Evolutionary conservation across 92 coral and sea anemone genomes (phyloP).

Genomic region (Zoanthus sansibaricus): DNA sequence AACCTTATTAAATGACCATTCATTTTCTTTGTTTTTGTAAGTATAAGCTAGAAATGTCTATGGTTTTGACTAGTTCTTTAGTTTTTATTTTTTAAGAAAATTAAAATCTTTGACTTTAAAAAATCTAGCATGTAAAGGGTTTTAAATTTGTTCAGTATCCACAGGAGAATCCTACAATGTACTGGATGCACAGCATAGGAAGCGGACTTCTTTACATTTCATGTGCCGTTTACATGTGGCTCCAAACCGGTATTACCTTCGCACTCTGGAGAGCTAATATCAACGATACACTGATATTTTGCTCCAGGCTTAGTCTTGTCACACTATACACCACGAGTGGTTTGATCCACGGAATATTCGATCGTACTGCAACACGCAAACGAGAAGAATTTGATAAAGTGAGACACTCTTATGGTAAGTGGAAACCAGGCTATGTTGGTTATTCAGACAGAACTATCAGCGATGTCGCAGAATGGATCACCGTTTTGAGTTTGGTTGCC

Average conservation of each 20-base stretch:
- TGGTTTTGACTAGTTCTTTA: too few relatives aligned
- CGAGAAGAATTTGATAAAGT: constrained; percentile 5
- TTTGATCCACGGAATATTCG: not conserved
- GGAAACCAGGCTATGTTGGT: constrained; percentile 1
- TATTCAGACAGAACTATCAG: constrained; percentile 4
- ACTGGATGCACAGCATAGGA: constrained; percentile 4
- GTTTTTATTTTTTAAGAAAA: too few relatives aligned
- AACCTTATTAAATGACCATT: too few relatives aligned
- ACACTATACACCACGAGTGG: not conserved
- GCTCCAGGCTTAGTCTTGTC: not conserved
- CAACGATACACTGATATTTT: not conserved
- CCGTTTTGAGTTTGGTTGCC: constrained; percentile 11
- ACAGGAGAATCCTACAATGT: not conserved
- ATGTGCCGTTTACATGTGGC: not conserved
- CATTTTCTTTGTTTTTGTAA: too few relatives aligned
- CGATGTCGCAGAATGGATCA: constrained; percentile 18
- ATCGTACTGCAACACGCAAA: not conserved
- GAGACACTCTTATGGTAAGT: constrained; percentile 11
- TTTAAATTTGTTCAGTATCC: not conserved
- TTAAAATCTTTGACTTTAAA: too few relatives aligned
- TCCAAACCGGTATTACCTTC: constrained; percentile 18
- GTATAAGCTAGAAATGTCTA: too few relatives aligned
- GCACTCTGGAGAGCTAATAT: not conserved
- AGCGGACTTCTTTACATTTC: not conserved
- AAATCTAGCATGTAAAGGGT: too few relatives aligned